Percentiles rank a stretch among this genome's conserved stretches.
Conservation (phyloP, 2,113 vertebrate species). For the Corvus moneduloides region DNA sequence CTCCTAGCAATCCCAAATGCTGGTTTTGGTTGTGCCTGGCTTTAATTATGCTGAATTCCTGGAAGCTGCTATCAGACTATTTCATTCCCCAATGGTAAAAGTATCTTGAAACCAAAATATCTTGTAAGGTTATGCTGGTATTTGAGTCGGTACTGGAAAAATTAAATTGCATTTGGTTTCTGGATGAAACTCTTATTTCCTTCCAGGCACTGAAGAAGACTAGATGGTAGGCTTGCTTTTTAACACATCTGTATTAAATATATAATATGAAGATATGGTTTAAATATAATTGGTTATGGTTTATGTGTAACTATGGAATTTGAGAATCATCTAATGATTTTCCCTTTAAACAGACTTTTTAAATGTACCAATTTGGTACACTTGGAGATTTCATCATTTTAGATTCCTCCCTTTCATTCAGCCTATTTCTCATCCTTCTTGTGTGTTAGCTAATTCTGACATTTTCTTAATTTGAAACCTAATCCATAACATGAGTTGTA, state of each 20-base stretch:
- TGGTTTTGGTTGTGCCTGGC: neutral
- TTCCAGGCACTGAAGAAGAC: neutral
- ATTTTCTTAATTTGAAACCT: neutral
- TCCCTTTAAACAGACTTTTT: neutral
- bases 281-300: neutral
- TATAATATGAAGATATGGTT: neutral
- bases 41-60: constrained; percentile 7
- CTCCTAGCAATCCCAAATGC: neutral
- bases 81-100: neutral
- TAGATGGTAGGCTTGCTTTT: neutral
- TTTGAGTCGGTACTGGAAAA: constrained; percentile 20
- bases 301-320: constrained; percentile 9
- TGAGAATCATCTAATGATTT: neutral
- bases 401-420: neutral
- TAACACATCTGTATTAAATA: constrained; percentile 30
- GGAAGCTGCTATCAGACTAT: neutral
- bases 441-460: neutral
- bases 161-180: neutral
- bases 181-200: neutral
- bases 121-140: neutral
- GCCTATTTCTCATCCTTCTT: neutral
- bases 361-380: neutral
- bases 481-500: neutral
- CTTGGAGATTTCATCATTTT: neutral
- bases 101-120: neutral